Conservation (phyloP, 2,113 vertebrate species). For the Argyrosomus japonicus region DNA sequence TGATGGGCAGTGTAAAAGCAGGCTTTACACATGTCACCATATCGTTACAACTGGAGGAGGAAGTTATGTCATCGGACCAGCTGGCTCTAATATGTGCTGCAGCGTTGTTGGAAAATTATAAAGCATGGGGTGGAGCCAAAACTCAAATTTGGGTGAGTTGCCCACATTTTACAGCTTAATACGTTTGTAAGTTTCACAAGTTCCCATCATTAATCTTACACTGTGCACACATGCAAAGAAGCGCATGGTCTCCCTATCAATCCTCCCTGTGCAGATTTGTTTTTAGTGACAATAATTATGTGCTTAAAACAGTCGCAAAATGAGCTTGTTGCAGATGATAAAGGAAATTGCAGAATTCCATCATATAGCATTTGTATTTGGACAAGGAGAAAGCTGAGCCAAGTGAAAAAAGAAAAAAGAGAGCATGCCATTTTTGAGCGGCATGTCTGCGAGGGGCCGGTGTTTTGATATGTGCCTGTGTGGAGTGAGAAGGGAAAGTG, state of each 20-base stretch:
- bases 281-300: constrained; percentile 69
- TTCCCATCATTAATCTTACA: constrained; percentile 51
- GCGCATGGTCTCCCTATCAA: not conserved
- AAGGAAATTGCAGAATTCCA: constrained; percentile 81
- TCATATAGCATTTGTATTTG: constrained; percentile 69
- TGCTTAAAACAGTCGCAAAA: constrained; percentile 62
- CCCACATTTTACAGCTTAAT: constrained; percentile 31
- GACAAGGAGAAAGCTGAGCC: constrained; percentile 73
- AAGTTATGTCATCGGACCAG: constrained; percentile 80
- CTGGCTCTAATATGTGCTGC: constrained; percentile 70
- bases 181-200: constrained; percentile 38
- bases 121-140: constrained; percentile 52
- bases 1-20: constrained; percentile 78
- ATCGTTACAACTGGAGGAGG: constrained; percentile 70
- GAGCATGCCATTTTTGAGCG: constrained; percentile 63
- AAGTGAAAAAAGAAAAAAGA: constrained; percentile 51
- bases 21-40: constrained; percentile 75
- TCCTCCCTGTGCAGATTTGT: constrained; percentile 41
- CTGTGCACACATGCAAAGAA: not conserved
- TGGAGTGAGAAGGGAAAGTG: constrained; percentile 66
- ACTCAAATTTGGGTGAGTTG: constrained; percentile 36
- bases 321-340: constrained; percentile 60
- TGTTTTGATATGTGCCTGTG: constrained; percentile 83
- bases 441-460: constrained; percentile 71
- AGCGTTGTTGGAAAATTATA: constrained; percentile 67